Evolutionary conservation across 2,113 vertebrate species (phyloP).

Genomic region (Phodopus roborovskii): DNA sequence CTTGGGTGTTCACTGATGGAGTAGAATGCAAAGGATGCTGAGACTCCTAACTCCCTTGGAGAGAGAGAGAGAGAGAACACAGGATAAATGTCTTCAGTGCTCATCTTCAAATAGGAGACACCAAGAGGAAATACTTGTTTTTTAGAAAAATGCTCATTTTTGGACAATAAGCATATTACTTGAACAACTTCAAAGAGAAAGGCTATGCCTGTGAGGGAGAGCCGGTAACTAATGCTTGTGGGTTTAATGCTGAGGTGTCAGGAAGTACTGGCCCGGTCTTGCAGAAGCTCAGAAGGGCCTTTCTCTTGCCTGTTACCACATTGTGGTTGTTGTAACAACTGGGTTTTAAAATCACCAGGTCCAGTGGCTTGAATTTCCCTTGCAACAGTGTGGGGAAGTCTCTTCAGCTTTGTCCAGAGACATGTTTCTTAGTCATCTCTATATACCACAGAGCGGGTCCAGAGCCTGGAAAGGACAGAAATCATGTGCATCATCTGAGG

Average conservation of each 20-base stretch:
- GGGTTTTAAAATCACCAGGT: not conserved
- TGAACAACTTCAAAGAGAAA: constrained; percentile 47
- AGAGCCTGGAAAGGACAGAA: not conserved
- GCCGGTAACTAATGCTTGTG: not conserved
- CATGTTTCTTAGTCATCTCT: not conserved
- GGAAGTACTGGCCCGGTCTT: constrained; percentile 29
- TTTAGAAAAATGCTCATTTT: constrained; percentile 21
- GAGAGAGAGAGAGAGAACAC: not conserved
- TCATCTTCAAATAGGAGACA: not conserved
- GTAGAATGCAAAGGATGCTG: not conserved
- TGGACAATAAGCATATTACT: not conserved
- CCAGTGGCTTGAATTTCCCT: not conserved
- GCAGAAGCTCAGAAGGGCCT: constrained; percentile 24
- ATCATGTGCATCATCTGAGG: not conserved
- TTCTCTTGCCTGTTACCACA: constrained; percentile 20
- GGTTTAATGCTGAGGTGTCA: constrained; percentile 21
- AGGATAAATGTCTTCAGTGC: not conserved
- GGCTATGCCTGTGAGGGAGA: not conserved
- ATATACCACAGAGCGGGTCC: not conserved
- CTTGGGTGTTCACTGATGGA: not conserved
- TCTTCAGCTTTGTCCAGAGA: not conserved
- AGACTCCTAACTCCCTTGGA: not conserved
- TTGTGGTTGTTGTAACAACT: not conserved
- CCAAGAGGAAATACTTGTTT: not conserved
- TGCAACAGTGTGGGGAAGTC: not conserved